Percentiles rank a stretch among this genome's conserved stretches.
These are phyloP conservation scores for Paramormyrops kingsleyae DNA, from an alignment of 2,113 vertebrate genomes.

Conservation along the genomic window DNA sequence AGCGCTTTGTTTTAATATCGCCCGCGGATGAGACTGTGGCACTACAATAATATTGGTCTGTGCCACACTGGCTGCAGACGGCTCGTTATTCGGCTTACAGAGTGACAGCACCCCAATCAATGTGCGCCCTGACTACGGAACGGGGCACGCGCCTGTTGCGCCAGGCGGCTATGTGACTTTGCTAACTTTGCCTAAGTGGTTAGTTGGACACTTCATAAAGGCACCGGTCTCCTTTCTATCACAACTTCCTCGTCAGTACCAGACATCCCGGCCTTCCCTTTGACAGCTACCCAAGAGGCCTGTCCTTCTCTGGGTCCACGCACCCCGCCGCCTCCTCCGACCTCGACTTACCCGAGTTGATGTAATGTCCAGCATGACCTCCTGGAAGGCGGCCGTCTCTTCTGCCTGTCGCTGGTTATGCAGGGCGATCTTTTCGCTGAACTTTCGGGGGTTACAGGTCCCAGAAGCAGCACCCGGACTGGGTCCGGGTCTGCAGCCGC, in stretches of 20 bases:
- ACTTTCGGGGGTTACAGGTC: conserved; percentile 70
- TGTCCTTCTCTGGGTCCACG: neutral
- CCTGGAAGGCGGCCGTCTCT: conserved; percentile 76
- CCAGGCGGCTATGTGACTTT: neutral
- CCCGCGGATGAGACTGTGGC: neutral
- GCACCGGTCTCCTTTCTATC: neutral
- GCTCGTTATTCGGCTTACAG: neutral
- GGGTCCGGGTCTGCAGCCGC: conserved; percentile 51
- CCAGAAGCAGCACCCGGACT: conserved; percentile 40
- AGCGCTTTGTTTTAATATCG: neutral
- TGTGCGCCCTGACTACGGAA: neutral
- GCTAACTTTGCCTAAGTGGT: neutral
- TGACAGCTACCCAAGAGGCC: neutral
- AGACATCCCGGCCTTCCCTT: neutral
- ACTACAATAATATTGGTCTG: neutral
- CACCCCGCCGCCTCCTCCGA: conserved; percentile 11
- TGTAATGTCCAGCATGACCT: conserved; percentile 77
- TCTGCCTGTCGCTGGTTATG: conserved; percentile 74
- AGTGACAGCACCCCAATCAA: neutral
- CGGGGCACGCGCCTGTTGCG: neutral
- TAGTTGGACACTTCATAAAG: neutral
- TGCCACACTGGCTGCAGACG: neutral
- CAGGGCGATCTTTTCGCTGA: conserved; percentile 75
- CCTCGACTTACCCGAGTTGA: conserved; percentile 64
- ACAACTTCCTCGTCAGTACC: neutral